phyloP scores from a whole-genome alignment of 2,797 vertebrate species.

The Epinephelus coioides region DNA sequence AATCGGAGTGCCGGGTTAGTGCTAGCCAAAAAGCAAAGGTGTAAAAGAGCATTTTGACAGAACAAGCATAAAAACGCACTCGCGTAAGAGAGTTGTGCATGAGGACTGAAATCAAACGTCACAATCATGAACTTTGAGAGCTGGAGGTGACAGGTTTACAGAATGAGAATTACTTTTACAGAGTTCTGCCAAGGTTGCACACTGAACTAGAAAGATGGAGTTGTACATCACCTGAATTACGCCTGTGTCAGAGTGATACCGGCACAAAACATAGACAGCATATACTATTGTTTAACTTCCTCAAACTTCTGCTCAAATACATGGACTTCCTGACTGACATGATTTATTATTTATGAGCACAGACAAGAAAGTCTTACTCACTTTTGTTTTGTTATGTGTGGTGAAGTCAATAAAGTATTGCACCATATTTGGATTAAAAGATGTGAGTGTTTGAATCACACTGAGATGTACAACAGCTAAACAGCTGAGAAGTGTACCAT shows the following conservation, averaged over 20 bases:
- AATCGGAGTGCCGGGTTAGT: not conserved
- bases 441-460: not conserved
- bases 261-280: not conserved
- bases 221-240: not conserved
- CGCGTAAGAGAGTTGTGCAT: not conserved
- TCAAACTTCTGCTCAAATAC: not conserved
- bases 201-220: not conserved
- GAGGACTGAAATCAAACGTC: slow-evolving; percentile 16
- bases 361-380: not conserved
- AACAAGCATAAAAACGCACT: not conserved
- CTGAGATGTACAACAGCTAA: not conserved
- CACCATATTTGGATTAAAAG: no score
- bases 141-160: slow-evolving; percentile 8
- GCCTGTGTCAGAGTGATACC: not conserved
- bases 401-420: no score
- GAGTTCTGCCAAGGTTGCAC: slow-evolving; percentile 4
- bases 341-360: not conserved
- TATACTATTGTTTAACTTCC: not conserved
- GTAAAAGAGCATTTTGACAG: not conserved
- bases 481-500: not conserved
- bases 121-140: not conserved
- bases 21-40: not conserved
- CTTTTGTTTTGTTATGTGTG: no score
- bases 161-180: slow-evolving; percentile 3
- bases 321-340: not conserved